Base-by-base conservation (phyloP, 2,888 invertebrate genomes). In the Liopterus haemorrhoidalis region DNA sequence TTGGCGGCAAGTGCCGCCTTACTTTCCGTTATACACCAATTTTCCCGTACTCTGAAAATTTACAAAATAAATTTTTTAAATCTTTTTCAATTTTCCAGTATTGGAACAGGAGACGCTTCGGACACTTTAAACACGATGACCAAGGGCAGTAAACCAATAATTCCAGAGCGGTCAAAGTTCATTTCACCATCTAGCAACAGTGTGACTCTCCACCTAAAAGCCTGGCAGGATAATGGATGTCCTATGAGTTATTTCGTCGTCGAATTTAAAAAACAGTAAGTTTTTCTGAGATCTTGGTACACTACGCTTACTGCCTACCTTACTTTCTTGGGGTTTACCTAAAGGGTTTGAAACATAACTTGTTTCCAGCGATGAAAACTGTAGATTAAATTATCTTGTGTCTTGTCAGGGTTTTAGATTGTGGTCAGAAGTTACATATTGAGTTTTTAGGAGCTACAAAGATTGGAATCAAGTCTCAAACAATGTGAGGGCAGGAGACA, bases 391-490 rank as follows among this genome's bases (percentile, higher is more conserved):
- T 25, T 24, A 41, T 24, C 6, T n/a, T 21, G 19, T 28, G 12
- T 16, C 21, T 28, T 33, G 18, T 8, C 8, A 22, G 25, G 20
- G 5, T 37, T 20, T 40, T 21, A 25, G 18, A 31, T 39, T 27
- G 25, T 19, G 14, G 9, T 22, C 37, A 24, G 18, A 14, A 16
- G 31, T 31, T 49, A 14, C 35, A 20, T 27, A 41, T 45, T 41
- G 5, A 35, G 38, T 25, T 53, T 61, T 21, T 60, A 88, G 88
- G 67, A 81, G 82, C 50, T 86, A 84, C 66, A 76, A 79, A 41
- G 91, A 92, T 74, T 93, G 93, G 93, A 91, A 86, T 63, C 90
- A 92, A 71, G 90, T 92, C 41, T 90, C 91, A 6, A 92, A 92
- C 65, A 90, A 90, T 64, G 90, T 92, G 1, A 90, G 91, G 68